These are phyloP conservation scores for Sarcoramphus papa DNA, from an alignment of 2,797 vertebrate genomes.

Conservation along the genomic window DNA sequence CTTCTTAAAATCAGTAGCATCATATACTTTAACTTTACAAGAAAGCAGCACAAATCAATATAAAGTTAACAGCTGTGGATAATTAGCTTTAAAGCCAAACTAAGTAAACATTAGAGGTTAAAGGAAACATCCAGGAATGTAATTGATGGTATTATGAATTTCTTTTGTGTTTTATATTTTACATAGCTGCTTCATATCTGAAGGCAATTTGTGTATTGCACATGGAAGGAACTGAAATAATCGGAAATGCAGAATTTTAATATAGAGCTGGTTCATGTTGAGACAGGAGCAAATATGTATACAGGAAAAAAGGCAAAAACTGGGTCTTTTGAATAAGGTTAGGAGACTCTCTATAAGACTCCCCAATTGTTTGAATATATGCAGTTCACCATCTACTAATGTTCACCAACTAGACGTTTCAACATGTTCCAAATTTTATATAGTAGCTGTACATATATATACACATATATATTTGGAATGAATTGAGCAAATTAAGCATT, in stretches of 20 bases:
- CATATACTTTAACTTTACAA: slow-evolving; percentile 14
- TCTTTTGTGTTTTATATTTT: slow-evolving; percentile 4
- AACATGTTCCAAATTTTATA: neutral
- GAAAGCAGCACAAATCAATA: slow-evolving; percentile 60
- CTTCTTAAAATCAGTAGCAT: neutral
- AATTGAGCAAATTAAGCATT: neutral
- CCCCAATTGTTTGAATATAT: neutral
- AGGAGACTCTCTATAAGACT: neutral
- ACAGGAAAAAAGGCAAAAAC: neutral
- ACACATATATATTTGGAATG: neutral
- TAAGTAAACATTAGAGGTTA: slow-evolving; percentile 24
- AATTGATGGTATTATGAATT: neutral
- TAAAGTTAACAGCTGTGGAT: slow-evolving; percentile 24
- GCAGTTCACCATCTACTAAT: neutral
- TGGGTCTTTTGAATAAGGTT: neutral
- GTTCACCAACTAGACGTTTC: slow-evolving; percentile 25
- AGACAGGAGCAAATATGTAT: neutral
- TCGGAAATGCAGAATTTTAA: slow-evolving; percentile 56
- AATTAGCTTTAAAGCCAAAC: slow-evolving; percentile 42
- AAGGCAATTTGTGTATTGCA: slow-evolving; percentile 7
- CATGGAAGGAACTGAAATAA: slow-evolving; percentile 29
- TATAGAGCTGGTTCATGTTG: slow-evolving; percentile 2
- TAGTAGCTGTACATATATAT: neutral
- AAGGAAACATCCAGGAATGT: slow-evolving; percentile 15
- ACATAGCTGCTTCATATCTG: slow-evolving; percentile 10